These are phyloP conservation scores for Drosophila ezoana DNA, from an alignment of 2,888 invertebrate species.

Conservation along the genomic window DNA sequence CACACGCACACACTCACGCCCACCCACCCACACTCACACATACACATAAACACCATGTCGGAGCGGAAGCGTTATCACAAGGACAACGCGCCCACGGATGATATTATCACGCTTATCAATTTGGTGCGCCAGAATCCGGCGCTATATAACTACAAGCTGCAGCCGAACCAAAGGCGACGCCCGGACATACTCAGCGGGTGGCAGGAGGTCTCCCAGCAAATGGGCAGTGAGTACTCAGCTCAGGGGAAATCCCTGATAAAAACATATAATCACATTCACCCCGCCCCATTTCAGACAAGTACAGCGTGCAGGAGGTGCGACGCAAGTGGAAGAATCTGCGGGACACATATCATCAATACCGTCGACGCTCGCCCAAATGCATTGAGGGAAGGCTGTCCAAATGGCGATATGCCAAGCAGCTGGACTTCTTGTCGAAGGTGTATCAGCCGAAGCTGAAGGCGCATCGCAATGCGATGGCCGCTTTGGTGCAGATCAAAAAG, in stretches of 20 bases:
- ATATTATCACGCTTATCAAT: conserved; percentile 81
- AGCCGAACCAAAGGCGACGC: conserved; percentile 80
- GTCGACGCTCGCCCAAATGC: conserved; percentile 80
- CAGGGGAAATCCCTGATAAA: neutral
- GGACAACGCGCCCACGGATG: conserved; percentile 81
- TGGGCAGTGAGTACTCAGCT: conserved; percentile 75
- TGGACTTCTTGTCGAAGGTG: conserved; percentile 81
- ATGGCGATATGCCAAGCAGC: conserved; percentile 82
- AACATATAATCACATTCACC: neutral
- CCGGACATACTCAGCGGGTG: conserved; percentile 81
- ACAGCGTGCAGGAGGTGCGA: conserved; percentile 82
- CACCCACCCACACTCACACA: neutral
- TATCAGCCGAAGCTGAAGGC: conserved; percentile 83
- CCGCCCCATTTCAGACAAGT: conserved; percentile 41
- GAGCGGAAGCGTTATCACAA: conserved; percentile 83
- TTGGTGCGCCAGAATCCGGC: conserved; percentile 83
- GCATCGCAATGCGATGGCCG: conserved; percentile 67
- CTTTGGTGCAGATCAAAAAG: conserved; percentile 64
- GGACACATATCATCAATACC: conserved; percentile 83
- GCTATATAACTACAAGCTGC: conserved; percentile 82
- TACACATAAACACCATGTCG: conserved; percentile 90
- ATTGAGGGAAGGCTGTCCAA: conserved; percentile 80
- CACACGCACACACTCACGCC: conserved; percentile 3
- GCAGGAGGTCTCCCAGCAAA: conserved; percentile 79
- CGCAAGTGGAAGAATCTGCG: conserved; percentile 84